Evolutionary conservation across 2,113 vertebrate genomes (phyloP), one percentile per base, ranked within the genome.

Genomic region (Copsychus sechellarum): DNA sequence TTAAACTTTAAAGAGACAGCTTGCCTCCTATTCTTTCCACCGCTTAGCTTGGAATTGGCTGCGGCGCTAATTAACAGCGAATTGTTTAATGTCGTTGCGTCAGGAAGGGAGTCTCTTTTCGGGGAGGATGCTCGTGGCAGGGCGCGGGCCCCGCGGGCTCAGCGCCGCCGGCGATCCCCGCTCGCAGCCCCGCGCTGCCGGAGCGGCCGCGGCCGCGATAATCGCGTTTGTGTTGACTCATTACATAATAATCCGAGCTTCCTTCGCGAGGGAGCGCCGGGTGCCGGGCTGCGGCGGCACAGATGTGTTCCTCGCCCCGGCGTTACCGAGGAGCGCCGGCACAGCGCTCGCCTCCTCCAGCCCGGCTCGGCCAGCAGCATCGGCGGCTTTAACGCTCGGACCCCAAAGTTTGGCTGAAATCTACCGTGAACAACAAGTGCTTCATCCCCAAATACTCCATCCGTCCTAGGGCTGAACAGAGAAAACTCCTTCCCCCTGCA

Each of bases 21-120:
- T 92, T 62, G 88, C 95, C 67, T 56, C 61, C 83, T 62, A 7
- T 57, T 61, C 82, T 93, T 81, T 14, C 90, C 3, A 8, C 53
- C 7, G 79, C 96, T 81, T 57, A n/a, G 67, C 33, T 92, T 81
- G 84, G 93, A 96, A 96, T 95, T 6, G 78, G 92, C 95, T 93
- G 92, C 84, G 16, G 93, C 48, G 45, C 97, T 98, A 97, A 98
- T 98, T 97, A 96, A 97, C 96, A 96, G 95, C 96, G 96, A 97
- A 97, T 97, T 86, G 95, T 97, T 97, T 97, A 65, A 97, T 96
- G 72, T 89, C 2, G 61, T 65, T 79, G 96, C 33, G 5, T 97
- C 88, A 62, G 93, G 93, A 53, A 92, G 91, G 94, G 83, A 92
- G 78, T 72, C 29, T 77, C 83, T 94, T 20, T 66, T 72, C 51